A percentile compares a stretch with the other conserved stretches of the same genome.
Conservation (phyloP, 2,797 vertebrate genomes). For the Glyptemys insculpta region DNA sequence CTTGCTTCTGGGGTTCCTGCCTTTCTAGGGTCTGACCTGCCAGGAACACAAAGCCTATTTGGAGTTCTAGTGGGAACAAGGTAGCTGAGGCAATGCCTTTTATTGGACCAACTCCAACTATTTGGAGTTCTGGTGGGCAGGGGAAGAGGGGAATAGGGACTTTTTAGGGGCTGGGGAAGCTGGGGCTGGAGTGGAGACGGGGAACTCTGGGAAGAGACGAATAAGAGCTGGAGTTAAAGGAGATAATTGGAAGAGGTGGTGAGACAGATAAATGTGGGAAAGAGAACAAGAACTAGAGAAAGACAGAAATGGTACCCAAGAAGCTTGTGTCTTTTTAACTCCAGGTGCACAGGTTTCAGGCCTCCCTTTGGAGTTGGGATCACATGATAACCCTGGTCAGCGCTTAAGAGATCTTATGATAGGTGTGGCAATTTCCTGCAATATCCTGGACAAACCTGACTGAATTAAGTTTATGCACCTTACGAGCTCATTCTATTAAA, state of each 20-base stretch:
- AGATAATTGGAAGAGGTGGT: background rate
- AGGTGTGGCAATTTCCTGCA: background rate
- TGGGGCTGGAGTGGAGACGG: background rate
- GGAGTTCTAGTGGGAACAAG: background rate
- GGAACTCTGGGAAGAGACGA: background rate
- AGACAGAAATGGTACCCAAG: background rate
- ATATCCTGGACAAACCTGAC: background rate
- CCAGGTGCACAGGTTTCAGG: background rate
- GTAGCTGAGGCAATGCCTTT: background rate
- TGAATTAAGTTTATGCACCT: background rate
- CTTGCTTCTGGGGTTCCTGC: rapidly evolving
- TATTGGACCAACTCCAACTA: background rate
- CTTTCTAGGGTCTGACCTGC: background rate
- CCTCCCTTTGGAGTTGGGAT: background rate
- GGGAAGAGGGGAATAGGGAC: background rate
- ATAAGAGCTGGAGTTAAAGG: background rate
- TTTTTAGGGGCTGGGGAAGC: rapidly evolving
- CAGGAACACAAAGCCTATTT: background rate
- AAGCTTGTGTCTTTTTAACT: background rate
- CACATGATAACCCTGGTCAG: background rate
- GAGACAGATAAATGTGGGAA: background rate
- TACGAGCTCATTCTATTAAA: background rate
- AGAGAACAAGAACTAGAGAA: background rate
- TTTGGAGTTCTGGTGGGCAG: background rate
- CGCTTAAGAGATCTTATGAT: rapidly evolving